Evolutionary conservation across 2,113 vertebrate species (phyloP).

Genomic region (Camelus bactrianus): DNA sequence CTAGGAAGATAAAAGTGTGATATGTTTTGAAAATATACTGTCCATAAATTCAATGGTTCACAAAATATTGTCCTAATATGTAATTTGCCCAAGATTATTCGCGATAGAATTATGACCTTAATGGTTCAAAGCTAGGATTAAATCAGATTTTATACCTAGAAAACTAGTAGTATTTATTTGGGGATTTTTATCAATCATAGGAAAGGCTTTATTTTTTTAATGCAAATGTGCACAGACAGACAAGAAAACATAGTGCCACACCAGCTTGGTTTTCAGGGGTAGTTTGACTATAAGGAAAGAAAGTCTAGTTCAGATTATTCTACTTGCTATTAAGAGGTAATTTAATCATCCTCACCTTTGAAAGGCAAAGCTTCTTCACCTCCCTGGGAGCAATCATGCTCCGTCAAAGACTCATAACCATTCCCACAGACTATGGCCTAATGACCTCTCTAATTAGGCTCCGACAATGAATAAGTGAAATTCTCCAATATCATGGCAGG

Average conservation of each 20-base stretch:
- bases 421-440: not conserved
- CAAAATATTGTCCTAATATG: slow-evolving; percentile 55
- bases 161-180: not conserved
- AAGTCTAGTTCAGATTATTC: not conserved
- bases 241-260: not conserved
- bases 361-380: not conserved
- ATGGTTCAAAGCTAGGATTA: slow-evolving; percentile 39
- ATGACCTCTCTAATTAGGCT: not conserved
- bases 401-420: not conserved
- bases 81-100: slow-evolving; percentile 35
- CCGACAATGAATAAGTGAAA: not conserved
- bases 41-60: slow-evolving; percentile 45
- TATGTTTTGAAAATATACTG: slow-evolving; percentile 54
- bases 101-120: slow-evolving; percentile 26
- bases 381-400: not conserved
- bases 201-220: slow-evolving; percentile 54
- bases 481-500: not conserved
- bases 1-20: slow-evolving; percentile 39
- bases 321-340: slow-evolving; percentile 28
- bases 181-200: slow-evolving; percentile 33
- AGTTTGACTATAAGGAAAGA: not conserved
- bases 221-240: not conserved
- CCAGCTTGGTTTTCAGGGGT: not conserved
- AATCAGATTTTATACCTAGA: slow-evolving; percentile 40
- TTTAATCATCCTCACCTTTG: slow-evolving; percentile 25